Conservation (phyloP, 2,888 invertebrate species). For the Calliopum simillimum region DNA sequence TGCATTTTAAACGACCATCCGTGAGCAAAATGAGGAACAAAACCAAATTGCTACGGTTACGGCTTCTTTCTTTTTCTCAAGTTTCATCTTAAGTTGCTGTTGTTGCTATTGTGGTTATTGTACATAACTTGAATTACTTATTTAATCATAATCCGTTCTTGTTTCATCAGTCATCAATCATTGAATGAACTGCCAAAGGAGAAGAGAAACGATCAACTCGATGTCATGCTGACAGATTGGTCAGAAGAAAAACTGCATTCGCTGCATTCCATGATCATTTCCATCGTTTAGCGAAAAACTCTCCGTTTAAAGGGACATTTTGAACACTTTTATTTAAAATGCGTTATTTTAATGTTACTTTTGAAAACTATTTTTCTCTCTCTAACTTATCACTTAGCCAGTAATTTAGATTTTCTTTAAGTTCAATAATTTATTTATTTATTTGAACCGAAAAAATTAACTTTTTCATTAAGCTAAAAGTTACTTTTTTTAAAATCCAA, state of each 20-base stretch:
- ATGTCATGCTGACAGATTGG: constrained; percentile 63
- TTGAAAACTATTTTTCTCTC: too few species aligned
- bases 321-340: too few species aligned
- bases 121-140: constrained; percentile 45
- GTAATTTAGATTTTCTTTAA: too few species aligned
- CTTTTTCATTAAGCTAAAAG: too few species aligned
- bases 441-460: too few species aligned
- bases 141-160: constrained; percentile 63
- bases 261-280: not conserved
- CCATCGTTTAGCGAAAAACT: too few species aligned
- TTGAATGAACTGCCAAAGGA: constrained; percentile 60
- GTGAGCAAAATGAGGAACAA: not conserved
- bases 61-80: too few species aligned
- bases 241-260: constrained; percentile 48
- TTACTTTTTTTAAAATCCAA: too few species aligned
- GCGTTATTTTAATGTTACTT: too few species aligned
- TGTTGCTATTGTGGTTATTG: constrained; percentile 21
- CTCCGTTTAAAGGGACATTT: too few species aligned
- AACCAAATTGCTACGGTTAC: constrained; percentile 1
- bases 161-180: constrained; percentile 65
- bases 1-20: not conserved
- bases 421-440: too few species aligned
- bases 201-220: constrained; percentile 41
- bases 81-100: not conserved
- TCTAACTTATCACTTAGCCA: too few species aligned